phyloP scores from a whole-genome alignment of 2,888 invertebrate species.

The Ephialtes manifestator region DNA sequence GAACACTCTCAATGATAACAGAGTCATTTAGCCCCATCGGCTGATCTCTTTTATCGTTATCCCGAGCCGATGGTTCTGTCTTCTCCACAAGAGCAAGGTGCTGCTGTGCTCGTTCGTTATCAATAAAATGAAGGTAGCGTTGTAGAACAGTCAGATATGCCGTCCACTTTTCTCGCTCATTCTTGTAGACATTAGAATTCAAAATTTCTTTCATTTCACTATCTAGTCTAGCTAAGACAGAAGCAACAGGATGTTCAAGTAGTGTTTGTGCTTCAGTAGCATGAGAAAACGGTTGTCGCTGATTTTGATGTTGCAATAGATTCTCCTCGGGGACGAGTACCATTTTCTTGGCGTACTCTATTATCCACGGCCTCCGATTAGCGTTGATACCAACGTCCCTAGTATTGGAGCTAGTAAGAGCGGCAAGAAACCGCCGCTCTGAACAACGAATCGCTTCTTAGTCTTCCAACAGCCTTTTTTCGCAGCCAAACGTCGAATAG shows the following conservation, averaged over 20 bases:
- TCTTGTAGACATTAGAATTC: slow-evolving; percentile 30
- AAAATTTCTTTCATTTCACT: slow-evolving; percentile 61
- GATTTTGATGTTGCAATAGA: background rate
- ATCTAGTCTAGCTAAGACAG: slow-evolving; percentile 49
- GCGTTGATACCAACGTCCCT: slow-evolving; percentile 21
- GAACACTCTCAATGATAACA: slow-evolving; percentile 32
- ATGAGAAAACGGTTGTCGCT: background rate
- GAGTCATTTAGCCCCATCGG: slow-evolving; percentile 24
- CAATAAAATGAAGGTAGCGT: slow-evolving; percentile 42
- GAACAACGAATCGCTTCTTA: slow-evolving; percentile 15
- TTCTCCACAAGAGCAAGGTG: no score
- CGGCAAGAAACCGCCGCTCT: background rate
- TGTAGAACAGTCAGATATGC: slow-evolving; percentile 55
- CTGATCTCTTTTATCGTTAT: no score
- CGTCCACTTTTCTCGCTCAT: slow-evolving; percentile 63
- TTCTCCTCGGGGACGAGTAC: slow-evolving; percentile 43
- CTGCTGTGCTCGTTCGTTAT: no score
- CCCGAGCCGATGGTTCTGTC: no score
- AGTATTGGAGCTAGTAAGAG: slow-evolving; percentile 5
- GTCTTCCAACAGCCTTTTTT: slow-evolving; percentile 22
- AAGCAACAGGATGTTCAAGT: slow-evolving; percentile 8
- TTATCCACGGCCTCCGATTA: slow-evolving; percentile 8
- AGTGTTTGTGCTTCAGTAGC: background rate
- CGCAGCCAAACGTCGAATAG: slow-evolving; percentile 18
- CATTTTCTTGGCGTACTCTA: slow-evolving; percentile 59